These are phyloP conservation scores for Ornithorhynchus anatinus DNA, from an alignment of 2,113 vertebrate genomes.

Conservation along the genomic window DNA sequence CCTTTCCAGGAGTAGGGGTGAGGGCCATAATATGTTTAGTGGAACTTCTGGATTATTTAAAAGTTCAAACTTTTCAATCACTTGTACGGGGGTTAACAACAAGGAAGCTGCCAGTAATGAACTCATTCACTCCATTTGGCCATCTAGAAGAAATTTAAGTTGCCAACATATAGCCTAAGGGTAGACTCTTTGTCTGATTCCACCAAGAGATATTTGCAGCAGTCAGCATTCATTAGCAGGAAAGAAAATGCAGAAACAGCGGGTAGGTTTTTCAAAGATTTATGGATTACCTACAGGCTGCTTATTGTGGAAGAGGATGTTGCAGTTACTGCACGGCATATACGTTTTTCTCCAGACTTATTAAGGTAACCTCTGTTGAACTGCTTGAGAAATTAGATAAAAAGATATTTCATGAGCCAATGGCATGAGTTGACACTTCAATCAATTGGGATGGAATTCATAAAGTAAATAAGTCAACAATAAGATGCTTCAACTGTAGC, in stretches of 20 bases:
- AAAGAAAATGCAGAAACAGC: slow-evolving; percentile 50
- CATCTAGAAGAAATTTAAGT: slow-evolving; percentile 19
- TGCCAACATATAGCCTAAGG: slow-evolving; percentile 35
- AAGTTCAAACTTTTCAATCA: slow-evolving; percentile 32
- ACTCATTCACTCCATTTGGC: slow-evolving; percentile 41
- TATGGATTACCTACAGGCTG: neutral
- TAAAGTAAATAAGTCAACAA: slow-evolving; percentile 6
- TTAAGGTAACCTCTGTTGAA: neutral
- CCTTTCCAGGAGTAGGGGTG: neutral
- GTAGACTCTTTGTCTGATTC: slow-evolving; percentile 50
- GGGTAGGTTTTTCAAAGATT: slow-evolving; percentile 22
- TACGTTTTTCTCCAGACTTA: neutral
- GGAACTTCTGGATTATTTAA: slow-evolving; percentile 21
- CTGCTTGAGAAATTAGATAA: neutral
- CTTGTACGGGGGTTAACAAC: slow-evolving; percentile 29
- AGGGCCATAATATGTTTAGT: slow-evolving; percentile 8
- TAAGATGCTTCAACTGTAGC: slow-evolving; percentile 33
- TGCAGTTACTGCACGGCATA: neutral
- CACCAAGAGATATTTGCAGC: slow-evolving; percentile 50
- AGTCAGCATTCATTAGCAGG: slow-evolving; percentile 39
- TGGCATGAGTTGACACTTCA: neutral
- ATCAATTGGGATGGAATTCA: slow-evolving; percentile 13
- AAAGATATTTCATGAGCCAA: slow-evolving; percentile 10
- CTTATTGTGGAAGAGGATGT: too few species aligned
- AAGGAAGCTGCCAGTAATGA: slow-evolving; percentile 43